phyloP scores from a whole-genome alignment of 1,140 invertebrate genomes.

The Aleiodes sp. region DNA sequence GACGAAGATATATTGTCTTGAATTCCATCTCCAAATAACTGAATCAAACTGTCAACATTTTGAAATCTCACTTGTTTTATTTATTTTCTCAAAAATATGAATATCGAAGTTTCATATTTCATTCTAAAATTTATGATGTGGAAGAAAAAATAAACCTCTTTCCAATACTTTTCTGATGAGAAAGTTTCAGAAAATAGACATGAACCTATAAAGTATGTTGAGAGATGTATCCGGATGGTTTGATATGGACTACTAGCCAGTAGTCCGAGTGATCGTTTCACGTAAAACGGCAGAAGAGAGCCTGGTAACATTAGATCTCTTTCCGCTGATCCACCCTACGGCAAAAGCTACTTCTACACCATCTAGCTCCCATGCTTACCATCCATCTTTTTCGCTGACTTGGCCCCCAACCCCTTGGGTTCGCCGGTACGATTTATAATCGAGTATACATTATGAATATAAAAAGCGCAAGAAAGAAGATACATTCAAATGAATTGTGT shows the following conservation, averaged over 20 bases:
- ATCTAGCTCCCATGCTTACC: constrained; percentile 3
- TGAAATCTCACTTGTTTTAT: too few species aligned
- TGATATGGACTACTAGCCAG: constrained; percentile 31
- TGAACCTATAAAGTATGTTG: not conserved
- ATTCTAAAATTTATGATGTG: too few species aligned
- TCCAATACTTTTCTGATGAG: constrained; percentile 30
- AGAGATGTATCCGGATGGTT: constrained; percentile 33
- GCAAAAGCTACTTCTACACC: constrained; percentile 27
- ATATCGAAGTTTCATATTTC: too few species aligned
- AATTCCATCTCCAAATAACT: not conserved
- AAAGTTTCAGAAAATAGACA: constrained; percentile 26
- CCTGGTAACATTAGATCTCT: constrained; percentile 48
- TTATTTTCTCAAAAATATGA: too few species aligned
- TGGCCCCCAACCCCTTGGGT: constrained; percentile 18
- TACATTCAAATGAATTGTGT: not conserved
- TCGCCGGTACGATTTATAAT: constrained; percentile 42
- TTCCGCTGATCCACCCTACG: constrained; percentile 43
- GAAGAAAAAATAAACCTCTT: not conserved
- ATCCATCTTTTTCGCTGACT: constrained; percentile 48
- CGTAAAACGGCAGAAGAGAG: constrained; percentile 21
- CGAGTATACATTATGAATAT: constrained; percentile 32
- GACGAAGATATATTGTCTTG: constrained; percentile 25
- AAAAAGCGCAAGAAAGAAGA: not conserved
- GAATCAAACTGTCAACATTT: constrained; percentile 20
- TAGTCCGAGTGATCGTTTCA: constrained; percentile 22